Base-by-base conservation (phyloP, 2,888 invertebrate species). In the Eupithecia dodoneata region DNA sequence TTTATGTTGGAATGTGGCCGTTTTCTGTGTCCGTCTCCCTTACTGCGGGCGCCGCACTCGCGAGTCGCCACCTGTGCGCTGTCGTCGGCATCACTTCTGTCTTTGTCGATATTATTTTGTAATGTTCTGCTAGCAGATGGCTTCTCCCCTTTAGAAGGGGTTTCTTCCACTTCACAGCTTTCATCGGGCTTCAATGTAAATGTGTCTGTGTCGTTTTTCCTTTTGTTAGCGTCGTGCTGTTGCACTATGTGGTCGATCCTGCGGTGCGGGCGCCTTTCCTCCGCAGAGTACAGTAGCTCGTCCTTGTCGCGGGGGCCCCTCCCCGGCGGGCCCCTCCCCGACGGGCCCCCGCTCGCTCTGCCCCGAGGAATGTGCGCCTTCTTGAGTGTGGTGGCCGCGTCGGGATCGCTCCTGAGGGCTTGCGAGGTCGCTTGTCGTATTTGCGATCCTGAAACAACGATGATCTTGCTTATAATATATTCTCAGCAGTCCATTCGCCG, bases 241-340 rank as follows among this genome's bases (percentile, higher is more conserved):
- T 75, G 75, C 0, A 75, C 6, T 10, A 73, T 13, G 15, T 42
- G 71, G 75, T 78, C 73, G 75, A 71, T 92, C 15, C 85, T 92
- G 94, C 30, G 88, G 80, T 95, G 86, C 2, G 91, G 91, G 30
- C 44, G 71, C 13, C 82, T 81, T 71, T 96, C 95, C 6, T 95
- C 96, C 5, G 92, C 88, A 0, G 90, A 89, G 83, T 96, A 96
- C 59, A 96, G 81, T 2, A 96, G 87, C n/a, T 85, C 85, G 73
- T 92, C 88, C 18, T 95, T 89, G 79, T 94, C 92, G 78, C 3
- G 47, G 7, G 69, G 49, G 4, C 76, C 55, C 45, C 47, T 4
- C 30, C 15, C 41, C 63, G 4, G 15, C 77, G 15, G 15, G 7
- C 45, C 45, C 45, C 44, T n/a, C 6, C 42, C 3, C 41, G 9